phyloP scores from a whole-genome alignment of 37 sponge, comb jelly and placozoan species.

The Spongilla lacustris region DNA sequence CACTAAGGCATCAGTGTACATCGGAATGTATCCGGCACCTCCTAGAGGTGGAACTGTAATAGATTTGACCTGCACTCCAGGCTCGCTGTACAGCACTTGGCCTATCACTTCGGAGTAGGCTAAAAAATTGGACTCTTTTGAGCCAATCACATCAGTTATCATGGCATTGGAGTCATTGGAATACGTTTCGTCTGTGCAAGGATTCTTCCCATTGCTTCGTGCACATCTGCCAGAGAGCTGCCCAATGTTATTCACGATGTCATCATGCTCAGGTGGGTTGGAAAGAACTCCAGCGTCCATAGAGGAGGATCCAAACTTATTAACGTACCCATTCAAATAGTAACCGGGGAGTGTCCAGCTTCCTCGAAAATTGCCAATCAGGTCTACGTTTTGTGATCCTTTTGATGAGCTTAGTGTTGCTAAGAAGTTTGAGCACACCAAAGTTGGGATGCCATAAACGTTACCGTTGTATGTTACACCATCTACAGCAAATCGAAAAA shows the following conservation, averaged over 20 bases:
- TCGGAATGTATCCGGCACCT: background rate
- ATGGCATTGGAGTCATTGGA: background rate
- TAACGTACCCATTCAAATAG: slow-evolving; percentile 25
- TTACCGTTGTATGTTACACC: background rate
- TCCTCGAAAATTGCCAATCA: slow-evolving; percentile 8
- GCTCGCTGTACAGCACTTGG: background rate
- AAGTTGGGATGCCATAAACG: slow-evolving; percentile 30
- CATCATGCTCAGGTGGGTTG: background rate
- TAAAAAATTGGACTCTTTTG: too few relatives aligned
- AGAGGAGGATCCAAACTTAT: background rate
- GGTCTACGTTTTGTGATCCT: background rate
- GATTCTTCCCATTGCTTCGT: slow-evolving; percentile 10
- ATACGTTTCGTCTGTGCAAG: background rate
- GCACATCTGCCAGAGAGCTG: slow-evolving; percentile 8
- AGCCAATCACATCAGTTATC: background rate
- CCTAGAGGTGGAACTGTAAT: too few relatives aligned
- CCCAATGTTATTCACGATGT: background rate
- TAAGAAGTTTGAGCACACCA: slow-evolving; percentile 25
- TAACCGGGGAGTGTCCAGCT: slow-evolving; percentile 16
- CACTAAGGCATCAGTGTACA: slow-evolving; percentile 30
- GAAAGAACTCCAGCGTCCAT: background rate
- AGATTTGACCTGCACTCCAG: background rate
- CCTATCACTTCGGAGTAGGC: slow-evolving; percentile 22
- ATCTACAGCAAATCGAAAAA: slow-evolving; percentile 11
- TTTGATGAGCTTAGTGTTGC: background rate